phyloP scores from a whole-genome alignment of 2,113 vertebrate genomes.

The Crotalus horridus region DNA sequence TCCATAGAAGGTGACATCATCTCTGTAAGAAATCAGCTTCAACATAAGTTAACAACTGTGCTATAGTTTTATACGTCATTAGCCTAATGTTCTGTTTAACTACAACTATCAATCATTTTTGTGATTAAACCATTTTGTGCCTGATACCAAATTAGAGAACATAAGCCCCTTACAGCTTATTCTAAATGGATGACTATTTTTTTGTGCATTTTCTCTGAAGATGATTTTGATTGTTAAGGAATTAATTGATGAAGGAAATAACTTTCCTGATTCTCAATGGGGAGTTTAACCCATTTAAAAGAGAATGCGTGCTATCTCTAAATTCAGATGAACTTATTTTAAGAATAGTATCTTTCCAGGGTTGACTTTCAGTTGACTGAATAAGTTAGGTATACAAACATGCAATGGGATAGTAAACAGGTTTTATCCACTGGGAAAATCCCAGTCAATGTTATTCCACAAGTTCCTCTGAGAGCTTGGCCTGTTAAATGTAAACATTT shows the following conservation, averaged over 20 bases:
- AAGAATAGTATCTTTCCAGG: neutral
- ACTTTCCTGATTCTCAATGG: neutral
- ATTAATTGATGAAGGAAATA: neutral
- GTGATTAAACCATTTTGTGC: neutral
- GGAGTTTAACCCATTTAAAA: neutral
- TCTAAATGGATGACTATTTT: neutral
- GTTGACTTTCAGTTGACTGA: neutral
- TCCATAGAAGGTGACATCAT: neutral
- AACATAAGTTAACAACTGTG: neutral
- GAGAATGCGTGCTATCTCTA: neutral
- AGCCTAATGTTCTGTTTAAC: conserved; percentile 12
- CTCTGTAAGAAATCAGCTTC: rapidly evolving
- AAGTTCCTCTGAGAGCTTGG: neutral
- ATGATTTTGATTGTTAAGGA: neutral
- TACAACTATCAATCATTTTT: neutral
- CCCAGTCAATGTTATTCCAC: neutral
- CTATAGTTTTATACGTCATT: neutral
- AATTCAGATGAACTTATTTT: neutral
- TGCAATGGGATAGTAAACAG: neutral
- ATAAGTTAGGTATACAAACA: neutral
- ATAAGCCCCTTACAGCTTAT: neutral
- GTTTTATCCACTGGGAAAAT: neutral
- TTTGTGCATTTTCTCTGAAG: neutral
- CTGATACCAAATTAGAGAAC: neutral
- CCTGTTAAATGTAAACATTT: conserved; percentile 31